Evolutionary conservation across 1,140 invertebrate species (phyloP), one percentile per base, ranked within the genome.

Genomic region (Luehdorfia chinensis): DNA sequence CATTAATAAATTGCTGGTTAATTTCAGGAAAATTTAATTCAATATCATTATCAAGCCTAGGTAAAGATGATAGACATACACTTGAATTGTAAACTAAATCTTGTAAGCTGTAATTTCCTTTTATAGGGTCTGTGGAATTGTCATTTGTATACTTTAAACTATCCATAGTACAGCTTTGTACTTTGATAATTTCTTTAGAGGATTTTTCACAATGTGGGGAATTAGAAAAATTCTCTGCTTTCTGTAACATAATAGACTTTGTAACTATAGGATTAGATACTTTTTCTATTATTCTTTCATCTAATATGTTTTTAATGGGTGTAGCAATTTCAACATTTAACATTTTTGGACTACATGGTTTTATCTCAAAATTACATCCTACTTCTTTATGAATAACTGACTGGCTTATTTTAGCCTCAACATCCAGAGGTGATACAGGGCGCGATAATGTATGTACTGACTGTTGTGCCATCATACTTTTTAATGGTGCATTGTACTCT

Each of bases 311-410:
- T 56, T 77, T 69, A 9, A 75, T 64, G 32, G 83, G 78, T 39
- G 83, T 63, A 6, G 79, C 79, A 32, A 79, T 49, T 64, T 86
- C 78, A 31, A 76, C 80, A 73, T 81, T 84, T 48, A 86, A 57
- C 72, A 84, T 79, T 69, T 78, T 71, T 16, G 87, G 87, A 67
- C 84, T 87, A 53, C 81, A 87, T 16, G 84, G 87, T 53, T 81
- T 86, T 49, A 88, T 87, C 77, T 88, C 87, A 76, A 88, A 87
- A 63, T 88, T 88, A 60, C 84, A 87, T 11, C 84, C 76, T 31
- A 87, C 87, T 59, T 88, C 87, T 68, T 88, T 88, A 45, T 87
- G 86, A 55, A 88, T 88, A 11, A 88, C 75, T 19, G 87, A 88
- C 51, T 88, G 87, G 59, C 81, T 88, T 51, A 88, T 88, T 73